A percentile compares a stretch with the other conserved stretches of the same genome.
Evolutionary conservation across 2,113 vertebrate species (phyloP).

Genomic region (Stigmatopora argus): DNA sequence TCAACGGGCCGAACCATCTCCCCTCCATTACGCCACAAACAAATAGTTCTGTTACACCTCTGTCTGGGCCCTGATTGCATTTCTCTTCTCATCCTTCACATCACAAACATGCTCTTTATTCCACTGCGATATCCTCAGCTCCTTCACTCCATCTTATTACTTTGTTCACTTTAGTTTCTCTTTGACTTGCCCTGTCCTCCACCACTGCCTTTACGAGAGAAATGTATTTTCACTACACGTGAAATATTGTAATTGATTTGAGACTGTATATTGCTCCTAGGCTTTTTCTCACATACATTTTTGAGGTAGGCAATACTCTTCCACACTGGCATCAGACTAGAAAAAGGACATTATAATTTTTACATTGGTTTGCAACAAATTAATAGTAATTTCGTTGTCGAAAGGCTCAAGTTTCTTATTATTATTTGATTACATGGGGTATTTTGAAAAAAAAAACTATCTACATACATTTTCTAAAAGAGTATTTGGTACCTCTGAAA

Average conservation of each 20-base stretch:
- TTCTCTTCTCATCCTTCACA: constrained; percentile 67
- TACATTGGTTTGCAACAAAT: too few relatives aligned
- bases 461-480: too few relatives aligned
- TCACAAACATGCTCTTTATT: constrained; percentile 59
- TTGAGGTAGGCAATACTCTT: not conserved
- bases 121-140: constrained; percentile 60
- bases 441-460: too few relatives aligned
- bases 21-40: constrained; percentile 67
- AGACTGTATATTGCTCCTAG: not conserved
- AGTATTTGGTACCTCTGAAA: too few relatives aligned
- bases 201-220: constrained; percentile 37
- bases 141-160: constrained; percentile 25
- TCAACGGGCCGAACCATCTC: constrained; percentile 57
- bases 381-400: too few relatives aligned
- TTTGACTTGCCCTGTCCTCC: constrained; percentile 33
- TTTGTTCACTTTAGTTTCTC: constrained; percentile 19
- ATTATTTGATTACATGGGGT: too few relatives aligned
- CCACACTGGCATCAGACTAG: not conserved
- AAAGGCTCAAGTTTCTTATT: too few relatives aligned
- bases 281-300: not conserved
- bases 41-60: constrained; percentile 71
- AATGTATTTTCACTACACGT: constrained; percentile 20
- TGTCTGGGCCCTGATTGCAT: constrained; percentile 70
- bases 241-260: not conserved
- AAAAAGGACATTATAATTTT: too few relatives aligned